Evolutionary conservation across 2,113 vertebrate species (phyloP).

Genomic region (Hemiscyllium ocellatum): DNA sequence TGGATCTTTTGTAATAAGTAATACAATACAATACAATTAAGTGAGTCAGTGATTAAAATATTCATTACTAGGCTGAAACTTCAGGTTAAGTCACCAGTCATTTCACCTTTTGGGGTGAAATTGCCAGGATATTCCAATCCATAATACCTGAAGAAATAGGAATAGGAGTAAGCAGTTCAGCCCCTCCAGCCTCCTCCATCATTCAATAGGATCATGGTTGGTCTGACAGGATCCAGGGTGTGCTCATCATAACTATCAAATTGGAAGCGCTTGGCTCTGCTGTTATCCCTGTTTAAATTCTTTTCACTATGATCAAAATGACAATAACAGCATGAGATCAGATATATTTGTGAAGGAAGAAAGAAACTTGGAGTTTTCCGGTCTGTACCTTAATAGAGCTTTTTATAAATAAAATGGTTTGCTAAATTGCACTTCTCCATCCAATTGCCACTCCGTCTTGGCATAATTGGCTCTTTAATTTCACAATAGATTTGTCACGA

Average conservation of each 20-base stretch:
- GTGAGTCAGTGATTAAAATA: too few relatives aligned
- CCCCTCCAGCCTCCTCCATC: too few relatives aligned
- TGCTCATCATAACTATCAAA: not conserved
- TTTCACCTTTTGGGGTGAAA: not conserved
- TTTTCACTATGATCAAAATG: not conserved
- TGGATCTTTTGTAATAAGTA: not conserved
- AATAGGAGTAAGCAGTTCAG: too few relatives aligned
- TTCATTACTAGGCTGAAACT: not conserved
- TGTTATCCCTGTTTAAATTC: not conserved
- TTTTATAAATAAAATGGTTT: not conserved
- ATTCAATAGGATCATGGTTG: too few relatives aligned
- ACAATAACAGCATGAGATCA: not conserved
- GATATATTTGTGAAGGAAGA: constrained; percentile 20
- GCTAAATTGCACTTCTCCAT: not conserved
- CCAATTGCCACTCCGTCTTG: not conserved
- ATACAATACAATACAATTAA: not conserved
- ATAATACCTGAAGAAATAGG: too few relatives aligned
- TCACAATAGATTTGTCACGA: not conserved
- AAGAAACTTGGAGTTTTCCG: not conserved
- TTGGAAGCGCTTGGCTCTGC: not conserved
- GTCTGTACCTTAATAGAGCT: not conserved
- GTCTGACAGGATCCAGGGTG: not conserved
- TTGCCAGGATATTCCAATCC: not conserved
- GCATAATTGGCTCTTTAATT: too few relatives aligned
- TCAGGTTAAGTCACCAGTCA: too few relatives aligned